These are phyloP conservation scores for Plusia festucae DNA, from an alignment of 2,888 invertebrate species.

Conservation along the genomic window DNA sequence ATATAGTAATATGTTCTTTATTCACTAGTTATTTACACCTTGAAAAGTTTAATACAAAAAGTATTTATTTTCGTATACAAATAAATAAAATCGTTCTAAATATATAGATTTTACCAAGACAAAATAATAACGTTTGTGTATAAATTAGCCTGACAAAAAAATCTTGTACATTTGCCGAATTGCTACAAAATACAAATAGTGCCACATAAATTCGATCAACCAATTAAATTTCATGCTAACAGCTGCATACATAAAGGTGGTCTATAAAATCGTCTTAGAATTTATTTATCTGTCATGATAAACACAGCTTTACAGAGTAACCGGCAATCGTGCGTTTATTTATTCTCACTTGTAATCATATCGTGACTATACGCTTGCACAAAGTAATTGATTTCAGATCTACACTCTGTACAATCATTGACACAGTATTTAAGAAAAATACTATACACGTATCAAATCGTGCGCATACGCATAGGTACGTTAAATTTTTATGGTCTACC, in stretches of 20 bases:
- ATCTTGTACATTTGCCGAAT: background rate
- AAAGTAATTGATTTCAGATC: constrained; percentile 27
- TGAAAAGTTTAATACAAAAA: no score
- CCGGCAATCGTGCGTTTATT: constrained; percentile 17
- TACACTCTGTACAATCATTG: constrained; percentile 22
- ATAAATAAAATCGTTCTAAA: no score
- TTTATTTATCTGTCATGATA: constrained; percentile 7
- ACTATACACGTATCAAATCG: background rate
- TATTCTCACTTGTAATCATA: constrained; percentile 9
- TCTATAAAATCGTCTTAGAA: background rate
- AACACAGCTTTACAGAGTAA: background rate
- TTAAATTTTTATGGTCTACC: no score
- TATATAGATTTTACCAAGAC: no score
- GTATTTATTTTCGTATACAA: no score
- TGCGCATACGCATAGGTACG: no score
- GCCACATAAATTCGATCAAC: no score
- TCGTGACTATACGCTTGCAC: constrained; percentile 39
- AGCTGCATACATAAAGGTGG: background rate
- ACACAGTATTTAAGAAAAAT: constrained; percentile 1
- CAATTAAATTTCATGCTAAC: background rate
- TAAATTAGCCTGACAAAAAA: no score
- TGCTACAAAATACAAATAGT: background rate
- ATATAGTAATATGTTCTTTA: background rate
- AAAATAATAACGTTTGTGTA: no score
- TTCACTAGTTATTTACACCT: background rate